A percentile compares a stretch with the other conserved stretches of the same genome.
phyloP scores from a whole-genome alignment of 2,888 invertebrate genomes.

The Nemoura dubitans region DNA sequence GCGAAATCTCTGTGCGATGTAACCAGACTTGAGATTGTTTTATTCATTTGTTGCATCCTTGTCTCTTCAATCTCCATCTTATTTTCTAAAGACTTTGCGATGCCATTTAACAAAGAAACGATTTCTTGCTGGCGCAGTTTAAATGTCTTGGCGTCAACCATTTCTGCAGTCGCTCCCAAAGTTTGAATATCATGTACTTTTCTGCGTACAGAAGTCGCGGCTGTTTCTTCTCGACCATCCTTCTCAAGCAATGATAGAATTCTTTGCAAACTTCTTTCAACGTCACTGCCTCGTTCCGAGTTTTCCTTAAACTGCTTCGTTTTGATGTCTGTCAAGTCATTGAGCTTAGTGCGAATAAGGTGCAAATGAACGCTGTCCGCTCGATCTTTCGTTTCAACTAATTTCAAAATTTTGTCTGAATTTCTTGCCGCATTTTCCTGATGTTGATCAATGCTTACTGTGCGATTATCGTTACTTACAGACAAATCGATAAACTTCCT shows the following conservation, averaged over 20 bases:
- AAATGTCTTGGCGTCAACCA: not conserved
- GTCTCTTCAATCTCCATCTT: not conserved
- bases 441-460: not conserved
- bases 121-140: not conserved
- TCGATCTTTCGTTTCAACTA: not conserved
- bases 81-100: not conserved
- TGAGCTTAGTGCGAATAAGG: not conserved
- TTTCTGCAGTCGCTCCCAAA: not conserved
- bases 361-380: not conserved
- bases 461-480: not conserved
- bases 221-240: not conserved
- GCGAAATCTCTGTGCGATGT: not conserved
- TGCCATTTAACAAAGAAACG: not conserved
- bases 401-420: not conserved
- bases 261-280: not conserved
- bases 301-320: not conserved
- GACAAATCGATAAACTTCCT: not conserved
- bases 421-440: not conserved
- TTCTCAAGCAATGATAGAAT: not conserved
- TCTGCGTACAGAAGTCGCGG: not conserved
- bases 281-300: not conserved
- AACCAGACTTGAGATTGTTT: not conserved
- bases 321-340: not conserved
- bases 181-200: not conserved
- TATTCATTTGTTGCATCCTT: not conserved